Conservation (phyloP, 2,888 invertebrate genomes). For the Nebria brevicollis region DNA sequence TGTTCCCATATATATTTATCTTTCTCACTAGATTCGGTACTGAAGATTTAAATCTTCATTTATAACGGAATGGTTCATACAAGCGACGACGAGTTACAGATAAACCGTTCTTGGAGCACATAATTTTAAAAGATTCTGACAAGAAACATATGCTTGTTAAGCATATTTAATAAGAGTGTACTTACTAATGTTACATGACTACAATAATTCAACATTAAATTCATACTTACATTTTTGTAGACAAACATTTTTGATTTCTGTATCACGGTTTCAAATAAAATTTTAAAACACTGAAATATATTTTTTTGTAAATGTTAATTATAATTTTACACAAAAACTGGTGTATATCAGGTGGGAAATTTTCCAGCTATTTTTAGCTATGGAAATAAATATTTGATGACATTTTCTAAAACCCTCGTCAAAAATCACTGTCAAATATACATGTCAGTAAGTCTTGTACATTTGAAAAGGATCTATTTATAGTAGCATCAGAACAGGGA, state of each 20-base stretch:
- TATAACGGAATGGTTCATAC: background rate
- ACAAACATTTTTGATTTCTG: too few species aligned
- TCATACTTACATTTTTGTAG: background rate
- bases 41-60: conserved; percentile 1
- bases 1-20: background rate
- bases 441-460: background rate
- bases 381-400: background rate
- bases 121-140: background rate
- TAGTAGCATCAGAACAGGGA: background rate
- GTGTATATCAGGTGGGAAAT: background rate
- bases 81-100: background rate
- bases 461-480: background rate
- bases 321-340: too few species aligned
- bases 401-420: background rate
- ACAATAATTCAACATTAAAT: background rate
- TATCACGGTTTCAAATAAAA: too few species aligned
- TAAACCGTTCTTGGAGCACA: background rate
- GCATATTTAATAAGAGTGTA: background rate
- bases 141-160: background rate
- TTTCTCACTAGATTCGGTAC: background rate
- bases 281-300: too few species aligned
- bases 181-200: background rate
- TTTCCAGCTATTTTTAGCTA: background rate
- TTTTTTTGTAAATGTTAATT: too few species aligned
- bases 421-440: background rate